Evolutionary conservation across 2,888 invertebrate species (phyloP).

Genomic region (Hoplodrina blanda): DNA sequence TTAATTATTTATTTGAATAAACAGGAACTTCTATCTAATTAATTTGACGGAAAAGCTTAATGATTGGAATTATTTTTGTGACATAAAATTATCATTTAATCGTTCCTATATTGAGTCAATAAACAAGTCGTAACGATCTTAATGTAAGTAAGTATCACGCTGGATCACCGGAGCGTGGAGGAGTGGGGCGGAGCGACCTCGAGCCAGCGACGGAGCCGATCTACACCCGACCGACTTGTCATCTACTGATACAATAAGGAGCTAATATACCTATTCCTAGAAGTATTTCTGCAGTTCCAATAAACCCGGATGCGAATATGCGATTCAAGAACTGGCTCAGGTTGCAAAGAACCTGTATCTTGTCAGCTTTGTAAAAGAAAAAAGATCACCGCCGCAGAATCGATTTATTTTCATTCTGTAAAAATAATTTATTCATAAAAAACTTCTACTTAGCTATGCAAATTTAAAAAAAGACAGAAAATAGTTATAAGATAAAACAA

Average conservation of each 20-base stretch:
- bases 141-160: slow-evolving; percentile 58
- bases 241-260: slow-evolving; percentile 45
- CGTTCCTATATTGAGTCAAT: slow-evolving; percentile 38
- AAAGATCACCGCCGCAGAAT: slow-evolving; percentile 11
- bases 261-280: slow-evolving; percentile 39
- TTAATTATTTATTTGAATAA: slow-evolving; percentile 17
- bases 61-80: slow-evolving; percentile 25
- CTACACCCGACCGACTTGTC: slow-evolving; percentile 47
- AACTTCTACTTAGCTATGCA: slow-evolving; percentile 1
- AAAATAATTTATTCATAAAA: slow-evolving; percentile 1
- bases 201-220: slow-evolving; percentile 51
- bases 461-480: slow-evolving; percentile 12
- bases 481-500: slow-evolving; percentile 36
- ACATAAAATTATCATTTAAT: slow-evolving; percentile 47
- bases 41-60: slow-evolving; percentile 23
- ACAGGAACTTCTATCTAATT: slow-evolving; percentile 42
- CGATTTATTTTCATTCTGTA: slow-evolving; percentile 4
- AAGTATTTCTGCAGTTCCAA: slow-evolving; percentile 30
- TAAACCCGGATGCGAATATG: slow-evolving; percentile 49
- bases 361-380: slow-evolving; percentile 1
- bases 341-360: slow-evolving; percentile 13
- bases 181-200: slow-evolving; percentile 57
- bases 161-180: slow-evolving; percentile 62
- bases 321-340: slow-evolving; percentile 10
- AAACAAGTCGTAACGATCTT: slow-evolving; percentile 54